Conservation (phyloP, 2,888 invertebrate species). For the Omphaloscelis lunosa region DNA sequence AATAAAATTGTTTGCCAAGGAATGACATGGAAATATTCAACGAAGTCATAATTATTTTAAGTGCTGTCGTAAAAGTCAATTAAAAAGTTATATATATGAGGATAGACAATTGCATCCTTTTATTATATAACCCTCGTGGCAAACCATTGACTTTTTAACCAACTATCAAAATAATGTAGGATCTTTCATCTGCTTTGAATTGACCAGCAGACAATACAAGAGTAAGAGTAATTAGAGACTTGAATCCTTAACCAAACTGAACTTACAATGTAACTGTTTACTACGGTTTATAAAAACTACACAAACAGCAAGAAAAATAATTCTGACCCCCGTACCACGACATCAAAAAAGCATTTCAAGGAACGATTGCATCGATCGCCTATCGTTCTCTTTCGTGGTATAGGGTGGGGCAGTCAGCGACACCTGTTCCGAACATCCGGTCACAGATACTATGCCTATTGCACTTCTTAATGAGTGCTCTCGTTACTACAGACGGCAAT, state of each 20-base stretch:
- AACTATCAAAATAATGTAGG: not conserved
- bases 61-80: not conserved
- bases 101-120: too few relatives aligned
- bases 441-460: conserved; percentile 69
- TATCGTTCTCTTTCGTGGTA: conserved; percentile 63
- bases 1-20: not conserved
- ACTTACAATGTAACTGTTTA: not conserved
- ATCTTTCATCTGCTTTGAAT: not conserved
- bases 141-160: too few relatives aligned
- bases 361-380: conserved; percentile 51
- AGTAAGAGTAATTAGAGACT: too few relatives aligned
- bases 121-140: too few relatives aligned
- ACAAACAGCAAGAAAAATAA: not conserved
- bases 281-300: not conserved
- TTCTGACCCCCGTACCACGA: conserved; percentile 21
- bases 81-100: not conserved
- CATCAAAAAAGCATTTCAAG: not conserved
- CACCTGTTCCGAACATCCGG: conserved; percentile 81
- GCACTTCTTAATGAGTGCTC: conserved; percentile 67
- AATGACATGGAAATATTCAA: not conserved
- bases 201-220: too few relatives aligned
- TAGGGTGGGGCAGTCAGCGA: conserved; percentile 75
- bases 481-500: conserved; percentile 56
- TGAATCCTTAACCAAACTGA: not conserved
- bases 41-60: not conserved